phyloP scores from a whole-genome alignment of 2,888 invertebrate genomes.

The Chaetogeoica ovagalla region DNA sequence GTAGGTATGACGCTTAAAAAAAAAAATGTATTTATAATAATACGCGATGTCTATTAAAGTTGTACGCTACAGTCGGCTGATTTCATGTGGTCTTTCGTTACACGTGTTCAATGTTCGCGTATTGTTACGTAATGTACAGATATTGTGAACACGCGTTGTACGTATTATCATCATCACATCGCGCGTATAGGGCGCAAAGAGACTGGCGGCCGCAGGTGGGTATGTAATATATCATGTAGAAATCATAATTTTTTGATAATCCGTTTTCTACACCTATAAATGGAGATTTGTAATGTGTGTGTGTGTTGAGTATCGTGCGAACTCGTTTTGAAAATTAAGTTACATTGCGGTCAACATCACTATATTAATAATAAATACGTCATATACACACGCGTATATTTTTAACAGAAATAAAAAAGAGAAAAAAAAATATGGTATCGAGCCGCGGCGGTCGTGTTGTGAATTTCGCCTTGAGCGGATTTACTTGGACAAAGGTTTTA shows the following conservation, averaged over 20 bases:
- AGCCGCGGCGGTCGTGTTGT: too few relatives aligned
- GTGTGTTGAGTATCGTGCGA: neutral
- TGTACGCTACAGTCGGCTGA: neutral
- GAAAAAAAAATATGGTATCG: neutral
- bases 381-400: too few relatives aligned
- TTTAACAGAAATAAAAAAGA: too few relatives aligned
- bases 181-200: neutral
- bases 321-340: constrained; percentile 5
- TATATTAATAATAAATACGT: neutral
- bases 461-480: too few relatives aligned
- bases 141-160: neutral
- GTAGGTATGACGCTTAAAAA: neutral
- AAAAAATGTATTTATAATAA: constrained; percentile 20
- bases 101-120: constrained; percentile 3
- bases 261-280: neutral
- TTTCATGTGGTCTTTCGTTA: constrained; percentile 5
- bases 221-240: neutral
- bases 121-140: constrained; percentile 7
- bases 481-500: too few relatives aligned
- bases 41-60: neutral
- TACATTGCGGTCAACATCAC: neutral
- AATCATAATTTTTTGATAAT: constrained; percentile 14
- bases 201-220: neutral
- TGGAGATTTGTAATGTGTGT: constrained; percentile 1
- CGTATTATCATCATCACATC: neutral